Evolutionary conservation across 2,797 vertebrate species (phyloP).

Genomic region (Choloepus didactylus): DNA sequence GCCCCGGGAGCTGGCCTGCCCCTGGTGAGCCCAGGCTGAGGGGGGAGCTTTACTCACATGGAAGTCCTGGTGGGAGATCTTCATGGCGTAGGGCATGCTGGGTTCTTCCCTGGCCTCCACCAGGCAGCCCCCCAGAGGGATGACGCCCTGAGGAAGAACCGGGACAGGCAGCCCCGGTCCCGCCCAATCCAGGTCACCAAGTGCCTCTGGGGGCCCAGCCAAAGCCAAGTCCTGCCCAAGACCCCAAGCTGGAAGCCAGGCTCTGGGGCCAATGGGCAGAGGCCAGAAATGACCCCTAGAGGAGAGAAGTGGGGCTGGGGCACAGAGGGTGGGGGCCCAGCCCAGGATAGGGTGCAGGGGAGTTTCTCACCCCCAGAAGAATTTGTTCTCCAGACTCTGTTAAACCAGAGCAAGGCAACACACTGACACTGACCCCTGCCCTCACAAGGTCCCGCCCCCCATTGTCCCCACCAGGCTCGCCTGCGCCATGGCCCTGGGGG

Average conservation of each 20-base stretch:
- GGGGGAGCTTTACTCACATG: conserved; percentile 89
- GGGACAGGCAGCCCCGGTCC: conserved; percentile 40
- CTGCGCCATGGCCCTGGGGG: background rate
- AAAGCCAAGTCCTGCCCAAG: background rate
- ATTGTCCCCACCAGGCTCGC: fast-evolving
- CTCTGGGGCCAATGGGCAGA: background rate
- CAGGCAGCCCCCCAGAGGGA: conserved; percentile 95
- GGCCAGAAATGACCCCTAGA: background rate
- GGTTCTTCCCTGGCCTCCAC: conserved; percentile 94
- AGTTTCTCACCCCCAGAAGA: background rate
- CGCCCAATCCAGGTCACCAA: background rate
- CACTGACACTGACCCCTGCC: background rate
- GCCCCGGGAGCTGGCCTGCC: background rate
- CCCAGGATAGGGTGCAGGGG: background rate
- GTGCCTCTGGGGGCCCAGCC: background rate
- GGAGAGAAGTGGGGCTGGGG: background rate
- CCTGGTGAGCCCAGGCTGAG: background rate
- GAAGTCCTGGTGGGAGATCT: conserved; percentile 96
- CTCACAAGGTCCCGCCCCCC: background rate
- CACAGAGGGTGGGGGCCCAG: background rate
- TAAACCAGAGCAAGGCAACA: background rate
- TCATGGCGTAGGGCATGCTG: conserved; percentile 96
- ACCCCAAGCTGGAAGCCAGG: background rate
- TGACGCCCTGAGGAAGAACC: conserved; percentile 93
- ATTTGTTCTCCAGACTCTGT: background rate